Base-by-base conservation (phyloP, 1,140 invertebrate species). In the Solenopsis fugax region DNA sequence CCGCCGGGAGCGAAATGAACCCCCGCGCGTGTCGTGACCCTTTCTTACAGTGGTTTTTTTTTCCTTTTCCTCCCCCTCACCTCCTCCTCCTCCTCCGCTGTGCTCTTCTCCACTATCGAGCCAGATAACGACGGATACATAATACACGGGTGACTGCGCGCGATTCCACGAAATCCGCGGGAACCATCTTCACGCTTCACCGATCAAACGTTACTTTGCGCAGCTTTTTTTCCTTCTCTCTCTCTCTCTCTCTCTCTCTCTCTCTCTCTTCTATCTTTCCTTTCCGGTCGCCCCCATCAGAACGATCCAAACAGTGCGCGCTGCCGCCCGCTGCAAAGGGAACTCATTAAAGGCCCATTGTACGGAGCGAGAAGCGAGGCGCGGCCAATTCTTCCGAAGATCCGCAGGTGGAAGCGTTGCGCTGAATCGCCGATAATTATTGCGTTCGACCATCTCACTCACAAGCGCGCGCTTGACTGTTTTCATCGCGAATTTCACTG, bases 71-170 rank as follows among this genome's bases (percentile, higher is more conserved):
- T 0, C 41, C 4, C 41, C 41, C 7, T 41, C 41, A 4, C 12
- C 10, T 4, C 41, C 29, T 13, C 50, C n/a, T 21, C 1, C 9
- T 7, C n/a, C 41, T 4, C 41, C n/a, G n/a, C 45, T 54, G n/a
- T n/a, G n/a, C 21, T 21, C 34, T 48, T n/a, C 18, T 56, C 34
- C 76, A 5, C 58, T 37, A 37, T 54, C 71, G 72, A 52, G 72
- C 62, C 73, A 67, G 84, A 88, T 88, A 86, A 86, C 82, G 87
- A 86, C 73, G 75, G 87, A 88, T 86, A 88, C 65, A 86, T 88
- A 88, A 86, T 88, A 73, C 75, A 75, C 87, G 87, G 67, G 62
- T 88, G 87, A 86, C 75, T 88, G 87, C 84, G 45, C 84, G 64
- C 77, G 87, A 88, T 88, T 86, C 67, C 67, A 85, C 72, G 65